A percentile compares a stretch with the other conserved stretches of the same genome.
phyloP scores from a whole-genome alignment of 2,888 invertebrate species.

The Lypha dubia region DNA sequence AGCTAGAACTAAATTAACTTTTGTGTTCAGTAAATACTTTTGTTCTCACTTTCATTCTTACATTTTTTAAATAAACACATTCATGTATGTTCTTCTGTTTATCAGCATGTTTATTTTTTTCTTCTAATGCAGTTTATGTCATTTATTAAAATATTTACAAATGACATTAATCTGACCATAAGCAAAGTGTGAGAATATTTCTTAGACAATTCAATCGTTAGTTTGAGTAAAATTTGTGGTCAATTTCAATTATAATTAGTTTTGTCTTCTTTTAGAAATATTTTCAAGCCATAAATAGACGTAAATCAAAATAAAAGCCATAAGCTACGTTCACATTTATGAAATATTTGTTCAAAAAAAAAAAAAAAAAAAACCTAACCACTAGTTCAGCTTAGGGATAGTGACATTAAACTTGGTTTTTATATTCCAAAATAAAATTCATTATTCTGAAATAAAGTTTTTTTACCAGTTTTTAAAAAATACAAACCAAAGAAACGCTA shows the following conservation, averaged over 20 bases:
- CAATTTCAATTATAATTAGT: neutral
- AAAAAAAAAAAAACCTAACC: no score
- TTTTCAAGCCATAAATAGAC: neutral
- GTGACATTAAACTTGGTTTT: no score
- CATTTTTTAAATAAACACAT: neutral
- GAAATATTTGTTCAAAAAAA: no score
- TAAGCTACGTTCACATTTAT: no score
- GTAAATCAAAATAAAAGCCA: slow-evolving; percentile 4
- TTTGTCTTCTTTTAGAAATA: neutral
- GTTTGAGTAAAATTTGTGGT: neutral
- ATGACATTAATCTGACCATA: slow-evolving; percentile 57
- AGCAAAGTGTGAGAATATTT: slow-evolving; percentile 66
- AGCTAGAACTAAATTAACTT: slow-evolving; percentile 29
- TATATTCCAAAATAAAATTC: no score
- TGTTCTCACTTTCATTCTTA: slow-evolving; percentile 44
- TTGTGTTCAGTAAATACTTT: neutral
- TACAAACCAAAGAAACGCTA: no score
- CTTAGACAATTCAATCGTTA: neutral
- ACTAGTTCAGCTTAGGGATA: no score
- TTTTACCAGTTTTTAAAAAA: no score
- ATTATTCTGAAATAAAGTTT: no score
- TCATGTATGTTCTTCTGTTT: neutral
- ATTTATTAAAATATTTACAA: slow-evolving; percentile 24
- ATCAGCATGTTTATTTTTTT: slow-evolving; percentile 37
- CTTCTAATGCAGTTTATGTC: slow-evolving; percentile 38